Evolutionary conservation across 2,113 vertebrate species (phyloP).

Genomic region (Pelobates fuscus): DNA sequence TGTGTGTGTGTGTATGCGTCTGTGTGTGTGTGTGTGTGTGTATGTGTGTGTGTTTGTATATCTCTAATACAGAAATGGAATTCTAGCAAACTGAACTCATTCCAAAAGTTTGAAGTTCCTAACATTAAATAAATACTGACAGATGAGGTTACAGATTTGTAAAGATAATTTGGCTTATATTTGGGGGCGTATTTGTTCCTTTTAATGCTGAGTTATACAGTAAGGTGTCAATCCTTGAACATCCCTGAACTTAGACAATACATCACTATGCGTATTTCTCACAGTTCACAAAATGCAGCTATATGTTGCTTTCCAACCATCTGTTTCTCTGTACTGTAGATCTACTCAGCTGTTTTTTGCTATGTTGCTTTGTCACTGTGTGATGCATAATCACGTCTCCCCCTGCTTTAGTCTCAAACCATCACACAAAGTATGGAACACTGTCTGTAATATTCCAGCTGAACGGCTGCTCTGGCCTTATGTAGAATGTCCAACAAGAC

Average conservation of each 20-base stretch:
- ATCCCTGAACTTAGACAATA: background rate
- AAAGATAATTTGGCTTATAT: no score
- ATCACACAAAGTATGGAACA: background rate
- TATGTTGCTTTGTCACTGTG: slow-evolving; percentile 17
- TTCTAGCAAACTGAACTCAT: no score
- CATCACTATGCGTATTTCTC: slow-evolving; percentile 22
- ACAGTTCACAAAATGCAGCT: slow-evolving; percentile 5
- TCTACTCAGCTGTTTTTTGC: background rate
- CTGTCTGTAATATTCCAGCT: slow-evolving; percentile 5
- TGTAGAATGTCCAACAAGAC: background rate
- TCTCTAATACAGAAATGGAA: no score
- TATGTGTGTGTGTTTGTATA: no score
- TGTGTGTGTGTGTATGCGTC: no score
- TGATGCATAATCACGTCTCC: slow-evolving; percentile 8
- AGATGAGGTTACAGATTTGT: no score
- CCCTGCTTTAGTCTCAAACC: background rate
- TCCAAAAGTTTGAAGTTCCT: no score
- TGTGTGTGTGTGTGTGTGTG: no score
- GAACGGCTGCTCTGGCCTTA: slow-evolving; percentile 9
- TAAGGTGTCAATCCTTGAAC: no score
- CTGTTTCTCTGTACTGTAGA: slow-evolving; percentile 10
- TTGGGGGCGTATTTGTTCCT: no score
- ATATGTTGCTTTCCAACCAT: slow-evolving; percentile 24
- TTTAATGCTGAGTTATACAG: no score
- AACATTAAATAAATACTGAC: no score